Conservation (phyloP, 2,888 invertebrate genomes). For the Orthosia incerta region DNA sequence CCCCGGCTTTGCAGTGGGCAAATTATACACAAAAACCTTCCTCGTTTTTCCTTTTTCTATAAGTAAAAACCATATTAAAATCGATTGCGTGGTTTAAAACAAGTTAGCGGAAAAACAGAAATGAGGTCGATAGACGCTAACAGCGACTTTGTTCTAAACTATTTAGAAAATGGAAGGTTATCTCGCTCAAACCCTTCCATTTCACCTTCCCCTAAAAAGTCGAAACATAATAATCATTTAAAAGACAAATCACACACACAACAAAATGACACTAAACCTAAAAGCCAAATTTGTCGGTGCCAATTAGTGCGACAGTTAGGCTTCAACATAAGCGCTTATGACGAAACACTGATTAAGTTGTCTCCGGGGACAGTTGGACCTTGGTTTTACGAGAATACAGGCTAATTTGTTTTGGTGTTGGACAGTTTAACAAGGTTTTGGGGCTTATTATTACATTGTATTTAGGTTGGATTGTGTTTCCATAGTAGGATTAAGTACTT, state of each 20-base stretch:
- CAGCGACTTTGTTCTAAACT: too few relatives aligned
- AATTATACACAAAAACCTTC: too few relatives aligned
- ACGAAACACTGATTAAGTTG: constrained; percentile 56
- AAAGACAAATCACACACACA: constrained; percentile 12
- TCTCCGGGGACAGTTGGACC: constrained; percentile 33
- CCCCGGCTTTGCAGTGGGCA: too few relatives aligned
- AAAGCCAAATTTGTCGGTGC: constrained; percentile 32
- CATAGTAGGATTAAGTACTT: background rate
- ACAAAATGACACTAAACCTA: constrained; percentile 29
- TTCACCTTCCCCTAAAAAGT: background rate
- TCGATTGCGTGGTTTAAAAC: too few relatives aligned
- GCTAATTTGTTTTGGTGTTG: constrained; percentile 15
- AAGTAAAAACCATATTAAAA: too few relatives aligned
- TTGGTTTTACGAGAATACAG: constrained; percentile 11
- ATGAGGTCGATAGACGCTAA: too few relatives aligned
- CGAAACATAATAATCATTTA: background rate
- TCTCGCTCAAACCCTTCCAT: too few relatives aligned
- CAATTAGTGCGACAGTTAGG: constrained; percentile 54
- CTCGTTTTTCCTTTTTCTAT: too few relatives aligned
- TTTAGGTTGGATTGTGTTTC: background rate
- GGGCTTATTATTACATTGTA: background rate
- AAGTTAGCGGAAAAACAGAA: too few relatives aligned
- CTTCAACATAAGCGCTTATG: constrained; percentile 55
- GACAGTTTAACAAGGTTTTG: background rate
- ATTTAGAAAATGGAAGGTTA: too few relatives aligned